A percentile compares a stretch with the other conserved stretches of the same genome.
phyloP scores from a whole-genome alignment of 2,797 vertebrate species.

The Ctenosaura bakeri region DNA sequence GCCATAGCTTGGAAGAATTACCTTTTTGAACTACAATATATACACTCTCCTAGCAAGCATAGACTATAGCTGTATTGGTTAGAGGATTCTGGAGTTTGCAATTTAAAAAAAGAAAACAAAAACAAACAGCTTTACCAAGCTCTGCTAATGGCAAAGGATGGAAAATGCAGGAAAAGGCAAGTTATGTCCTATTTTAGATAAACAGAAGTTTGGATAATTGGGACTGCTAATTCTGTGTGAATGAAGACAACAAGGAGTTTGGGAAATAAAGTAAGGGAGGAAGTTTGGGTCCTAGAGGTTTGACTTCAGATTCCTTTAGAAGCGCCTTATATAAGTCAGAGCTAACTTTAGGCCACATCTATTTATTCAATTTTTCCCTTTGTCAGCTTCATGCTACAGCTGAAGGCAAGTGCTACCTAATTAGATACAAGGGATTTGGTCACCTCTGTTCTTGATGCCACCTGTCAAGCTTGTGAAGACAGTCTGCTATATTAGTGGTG shows the following conservation, averaged over 20 bases:
- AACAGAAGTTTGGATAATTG: conserved; percentile 12
- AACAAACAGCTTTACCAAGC: no score
- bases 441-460: conserved; percentile 30
- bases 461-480: conserved; percentile 26
- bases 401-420: conserved; percentile 38
- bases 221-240: background rate
- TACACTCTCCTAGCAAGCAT: no score
- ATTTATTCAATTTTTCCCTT: conserved; percentile 18
- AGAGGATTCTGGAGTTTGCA: no score
- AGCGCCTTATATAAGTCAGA: background rate
- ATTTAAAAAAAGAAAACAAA: no score
- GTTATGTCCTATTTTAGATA: background rate
- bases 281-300: background rate
- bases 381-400: conserved; percentile 11
- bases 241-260: background rate
- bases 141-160: background rate
- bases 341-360: conserved; percentile 3
- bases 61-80: no score
- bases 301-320: background rate
- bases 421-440: conserved; percentile 46
- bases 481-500: conserved; percentile 8
- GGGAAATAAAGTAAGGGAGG: background rate
- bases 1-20: no score
- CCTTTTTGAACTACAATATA: no score
- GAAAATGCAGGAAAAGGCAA: background rate